These are phyloP conservation scores for Dorcus hopei DNA, from an alignment of 2,888 invertebrate genomes.

Conservation along the genomic window DNA sequence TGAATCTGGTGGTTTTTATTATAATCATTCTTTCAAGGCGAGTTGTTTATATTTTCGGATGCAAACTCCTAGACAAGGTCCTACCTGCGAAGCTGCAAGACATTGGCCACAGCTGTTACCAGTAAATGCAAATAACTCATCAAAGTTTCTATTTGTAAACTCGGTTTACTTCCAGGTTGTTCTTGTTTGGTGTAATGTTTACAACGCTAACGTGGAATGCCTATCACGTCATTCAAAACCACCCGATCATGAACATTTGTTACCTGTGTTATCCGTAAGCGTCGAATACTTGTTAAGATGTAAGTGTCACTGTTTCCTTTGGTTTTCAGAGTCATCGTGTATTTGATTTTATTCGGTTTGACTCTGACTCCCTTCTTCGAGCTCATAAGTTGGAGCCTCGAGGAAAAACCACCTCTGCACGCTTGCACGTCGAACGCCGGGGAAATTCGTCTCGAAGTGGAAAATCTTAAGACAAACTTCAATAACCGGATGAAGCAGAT, in stretches of 20 bases:
- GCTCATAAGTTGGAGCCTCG: conserved; percentile 47
- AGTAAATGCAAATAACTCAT: conserved; percentile 23
- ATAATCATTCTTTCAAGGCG: conserved; percentile 76
- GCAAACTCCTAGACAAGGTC: conserved; percentile 36
- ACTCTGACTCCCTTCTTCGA: conserved; percentile 76
- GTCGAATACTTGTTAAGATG: conserved; percentile 20
- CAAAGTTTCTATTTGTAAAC: not conserved
- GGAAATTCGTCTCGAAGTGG: conserved; percentile 80
- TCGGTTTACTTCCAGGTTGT: conserved; percentile 54
- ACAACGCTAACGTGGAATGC: conserved; percentile 65
- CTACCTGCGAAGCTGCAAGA: conserved; percentile 31
- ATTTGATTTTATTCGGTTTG: conserved; percentile 78
- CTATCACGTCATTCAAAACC: conserved; percentile 70
- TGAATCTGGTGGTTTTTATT: conserved; percentile 81
- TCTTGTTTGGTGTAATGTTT: conserved; percentile 61
- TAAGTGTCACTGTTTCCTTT: not conserved
- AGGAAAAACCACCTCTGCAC: conserved; percentile 65
- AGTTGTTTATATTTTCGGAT: conserved; percentile 59
- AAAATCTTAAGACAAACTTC: conserved; percentile 80
- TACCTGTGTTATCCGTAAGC: conserved; percentile 91
- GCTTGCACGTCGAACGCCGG: conserved; percentile 71
- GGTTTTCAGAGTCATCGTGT: conserved; percentile 63
- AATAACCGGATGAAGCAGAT: conserved; percentile 87
- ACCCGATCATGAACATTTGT: conserved; percentile 75
- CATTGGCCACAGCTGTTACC: conserved; percentile 32